Percentiles rank a stretch among this genome's conserved stretches.
Conservation (phyloP, 2,888 invertebrate genomes). For the Tenthredo mesomela region DNA sequence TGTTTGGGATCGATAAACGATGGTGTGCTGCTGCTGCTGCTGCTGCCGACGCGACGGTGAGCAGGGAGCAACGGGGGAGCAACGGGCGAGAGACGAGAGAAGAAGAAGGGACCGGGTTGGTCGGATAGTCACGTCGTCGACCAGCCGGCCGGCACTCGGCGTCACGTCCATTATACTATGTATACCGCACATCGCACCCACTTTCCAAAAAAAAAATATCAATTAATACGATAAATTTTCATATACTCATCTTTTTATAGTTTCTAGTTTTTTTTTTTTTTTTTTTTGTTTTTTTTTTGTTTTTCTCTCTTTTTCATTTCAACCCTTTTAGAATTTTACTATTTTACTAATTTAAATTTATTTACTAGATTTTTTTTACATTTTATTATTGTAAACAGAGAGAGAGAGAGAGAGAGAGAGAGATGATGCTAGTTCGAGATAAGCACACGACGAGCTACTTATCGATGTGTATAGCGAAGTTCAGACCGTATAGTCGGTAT, state of each 20-base stretch:
- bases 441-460: neutral
- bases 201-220: conserved; percentile 8
- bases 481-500: neutral
- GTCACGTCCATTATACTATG: conserved; percentile 5
- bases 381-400: neutral
- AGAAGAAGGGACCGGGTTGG: conserved; percentile 36
- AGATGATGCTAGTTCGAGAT: neutral
- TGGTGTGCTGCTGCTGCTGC: too few species aligned
- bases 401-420: neutral
- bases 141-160: conserved; percentile 25
- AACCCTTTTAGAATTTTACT: too few species aligned
- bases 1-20: conserved; percentile 63
- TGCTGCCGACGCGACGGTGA: too few species aligned
- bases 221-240: too few species aligned
- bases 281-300: too few species aligned
- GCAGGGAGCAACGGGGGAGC: conserved; percentile 58
- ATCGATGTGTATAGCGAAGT: neutral
- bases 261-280: neutral
- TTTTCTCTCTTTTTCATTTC: too few species aligned
- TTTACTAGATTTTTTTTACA: neutral
- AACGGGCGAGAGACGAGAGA: conserved; percentile 62
- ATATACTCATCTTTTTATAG: neutral
- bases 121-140: conserved; percentile 41
- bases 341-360: neutral
- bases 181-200: neutral